Evolutionary conservation across 1,140 invertebrate genomes (phyloP).

Genomic region (Drosophila grimshawi): DNA sequence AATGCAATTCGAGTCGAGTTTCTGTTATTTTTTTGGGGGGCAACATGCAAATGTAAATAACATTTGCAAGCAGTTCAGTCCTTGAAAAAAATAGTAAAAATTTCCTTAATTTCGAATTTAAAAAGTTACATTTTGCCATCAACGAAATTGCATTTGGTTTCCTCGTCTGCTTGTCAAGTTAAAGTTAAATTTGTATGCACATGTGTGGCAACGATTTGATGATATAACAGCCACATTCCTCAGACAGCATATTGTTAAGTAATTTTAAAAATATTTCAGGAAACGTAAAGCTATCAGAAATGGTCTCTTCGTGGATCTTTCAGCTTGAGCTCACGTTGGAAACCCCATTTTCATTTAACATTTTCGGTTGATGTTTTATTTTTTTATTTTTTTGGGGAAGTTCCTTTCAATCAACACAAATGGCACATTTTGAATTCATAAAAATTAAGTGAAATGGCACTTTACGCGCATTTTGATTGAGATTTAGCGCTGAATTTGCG

Average conservation of each 20-base stretch:
- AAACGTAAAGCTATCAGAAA: background rate
- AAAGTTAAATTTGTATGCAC: background rate
- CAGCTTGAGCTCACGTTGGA: background rate
- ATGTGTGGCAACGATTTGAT: background rate
- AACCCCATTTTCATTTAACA: background rate
- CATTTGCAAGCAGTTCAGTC: conserved; percentile 17
- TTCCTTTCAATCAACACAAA: conserved; percentile 55
- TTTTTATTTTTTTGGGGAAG: conserved; percentile 6
- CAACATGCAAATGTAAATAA: conserved; percentile 25
- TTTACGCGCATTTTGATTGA: conserved; percentile 77
- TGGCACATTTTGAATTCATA: conserved; percentile 69
- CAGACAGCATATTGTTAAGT: too few species aligned
- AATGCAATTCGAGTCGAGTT: conserved; percentile 37
- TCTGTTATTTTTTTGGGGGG: background rate
- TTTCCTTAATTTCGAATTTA: background rate
- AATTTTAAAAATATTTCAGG: too few species aligned
- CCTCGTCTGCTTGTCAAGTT: background rate
- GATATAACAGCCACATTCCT: too few species aligned
- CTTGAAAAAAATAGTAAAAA: background rate
- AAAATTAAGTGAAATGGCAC: conserved; percentile 78
- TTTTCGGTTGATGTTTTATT: background rate
- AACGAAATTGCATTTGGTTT: background rate
- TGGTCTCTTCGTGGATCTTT: background rate
- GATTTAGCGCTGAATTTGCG: conserved; percentile 75
- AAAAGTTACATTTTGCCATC: background rate